Conservation (phyloP, 1,140 invertebrate genomes). For the Ditylenchus dipsaci region DNA sequence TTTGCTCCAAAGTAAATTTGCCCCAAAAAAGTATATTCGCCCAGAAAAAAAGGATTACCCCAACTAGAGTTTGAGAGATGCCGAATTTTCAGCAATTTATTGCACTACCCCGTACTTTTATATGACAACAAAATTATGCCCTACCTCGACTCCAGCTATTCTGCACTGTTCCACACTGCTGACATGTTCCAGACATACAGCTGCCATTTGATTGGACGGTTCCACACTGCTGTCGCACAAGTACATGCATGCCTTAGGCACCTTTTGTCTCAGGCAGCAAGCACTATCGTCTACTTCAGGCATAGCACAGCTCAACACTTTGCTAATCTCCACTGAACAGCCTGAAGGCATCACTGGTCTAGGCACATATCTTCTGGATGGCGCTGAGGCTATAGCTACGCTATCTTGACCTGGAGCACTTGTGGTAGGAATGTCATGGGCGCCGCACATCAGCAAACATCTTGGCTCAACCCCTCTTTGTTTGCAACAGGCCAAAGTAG, state of each 20-base stretch:
- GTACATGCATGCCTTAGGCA: constrained; percentile 34
- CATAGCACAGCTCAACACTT: constrained; percentile 39
- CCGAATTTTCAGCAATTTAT: too few species aligned
- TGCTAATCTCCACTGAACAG: constrained; percentile 33
- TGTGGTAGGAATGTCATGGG: not conserved
- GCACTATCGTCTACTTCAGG: constrained; percentile 33
- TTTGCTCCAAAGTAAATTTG: too few species aligned
- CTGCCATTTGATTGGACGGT: constrained; percentile 32
- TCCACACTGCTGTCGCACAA: constrained; percentile 25
- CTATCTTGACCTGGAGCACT: not conserved
- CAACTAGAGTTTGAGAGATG: too few species aligned
- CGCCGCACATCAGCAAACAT: constrained; percentile 33
- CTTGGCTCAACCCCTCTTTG: constrained; percentile 22
- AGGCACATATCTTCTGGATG: constrained; percentile 15
- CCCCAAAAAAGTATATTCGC: too few species aligned
- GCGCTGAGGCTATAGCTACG: not conserved
- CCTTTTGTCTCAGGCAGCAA: constrained; percentile 26
- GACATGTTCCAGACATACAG: constrained; percentile 27
- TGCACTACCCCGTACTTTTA: too few species aligned
- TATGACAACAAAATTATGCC: too few species aligned
- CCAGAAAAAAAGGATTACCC: too few species aligned
- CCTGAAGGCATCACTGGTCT: constrained; percentile 32
- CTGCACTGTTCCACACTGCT: constrained; percentile 26
- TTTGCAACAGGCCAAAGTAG: constrained; percentile 28
- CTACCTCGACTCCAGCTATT: constrained; percentile 18